A percentile compares a stretch with the other conserved stretches of the same genome.
phyloP scores from a whole-genome alignment of 2,113 vertebrate species.

The Takifugu bimaculatus region DNA sequence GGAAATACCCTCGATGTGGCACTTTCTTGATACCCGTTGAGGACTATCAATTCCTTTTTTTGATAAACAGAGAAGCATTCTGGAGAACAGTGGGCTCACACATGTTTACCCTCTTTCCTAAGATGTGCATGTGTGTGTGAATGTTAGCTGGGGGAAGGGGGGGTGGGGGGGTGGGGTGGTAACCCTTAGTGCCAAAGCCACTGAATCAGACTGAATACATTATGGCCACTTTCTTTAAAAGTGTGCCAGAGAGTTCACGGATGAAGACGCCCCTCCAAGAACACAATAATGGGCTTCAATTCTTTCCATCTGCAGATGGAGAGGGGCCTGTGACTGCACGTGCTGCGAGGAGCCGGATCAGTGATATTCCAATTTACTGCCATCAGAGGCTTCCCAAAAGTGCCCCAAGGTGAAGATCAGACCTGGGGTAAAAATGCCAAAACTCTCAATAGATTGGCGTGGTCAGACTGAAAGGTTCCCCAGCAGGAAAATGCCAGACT shows the following conservation, averaged over 20 bases:
- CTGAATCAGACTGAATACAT: constrained; percentile 77
- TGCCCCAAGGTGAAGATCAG: constrained; percentile 7
- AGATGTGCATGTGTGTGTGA: constrained; percentile 33
- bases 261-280: constrained; percentile 75
- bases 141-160: constrained; percentile 37
- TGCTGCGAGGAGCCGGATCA: constrained; percentile 62
- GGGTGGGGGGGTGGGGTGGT: constrained; percentile 59
- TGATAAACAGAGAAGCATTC: constrained; percentile 61
- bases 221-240: constrained; percentile 78
- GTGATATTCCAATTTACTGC: constrained; percentile 60
- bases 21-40: constrained; percentile 49
- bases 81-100: constrained; percentile 61
- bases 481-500: not conserved
- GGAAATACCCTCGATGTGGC: constrained; percentile 43
- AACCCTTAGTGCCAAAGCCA: constrained; percentile 61
- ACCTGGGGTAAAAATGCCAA: constrained; percentile 19
- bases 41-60: constrained; percentile 52
- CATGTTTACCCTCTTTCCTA: constrained; percentile 67
- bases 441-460: constrained; percentile 4
- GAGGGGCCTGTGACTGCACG: constrained; percentile 67
- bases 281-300: constrained; percentile 77
- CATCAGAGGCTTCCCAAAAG: constrained; percentile 49
- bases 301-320: constrained; percentile 75
- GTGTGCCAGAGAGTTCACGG: constrained; percentile 78
- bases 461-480: not conserved